phyloP scores from a whole-genome alignment of 2,888 invertebrate species.

The Blomia tropicalis region DNA sequence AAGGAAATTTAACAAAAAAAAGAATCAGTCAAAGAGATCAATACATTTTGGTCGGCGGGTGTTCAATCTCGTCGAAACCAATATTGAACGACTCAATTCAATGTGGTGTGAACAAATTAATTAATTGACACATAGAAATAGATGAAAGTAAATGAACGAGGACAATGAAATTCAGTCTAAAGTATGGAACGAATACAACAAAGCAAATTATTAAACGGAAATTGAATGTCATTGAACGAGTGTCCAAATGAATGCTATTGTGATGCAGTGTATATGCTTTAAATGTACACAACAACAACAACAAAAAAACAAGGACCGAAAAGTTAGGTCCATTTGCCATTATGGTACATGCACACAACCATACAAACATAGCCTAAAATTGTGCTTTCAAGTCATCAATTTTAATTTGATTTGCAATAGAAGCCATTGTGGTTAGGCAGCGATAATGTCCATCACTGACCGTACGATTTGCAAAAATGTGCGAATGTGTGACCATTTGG shows the following conservation, averaged over 20 bases:
- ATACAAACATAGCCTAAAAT: no score
- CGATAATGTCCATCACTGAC: constrained; percentile 10
- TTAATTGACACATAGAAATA: neutral
- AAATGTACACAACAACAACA: no score
- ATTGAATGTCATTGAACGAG: constrained; percentile 8
- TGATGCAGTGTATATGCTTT: no score
- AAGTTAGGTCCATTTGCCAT: no score
- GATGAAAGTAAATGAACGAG: neutral
- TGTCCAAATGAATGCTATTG: no score
- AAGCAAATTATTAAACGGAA: constrained; percentile 11
- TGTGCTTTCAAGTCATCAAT: neutral
- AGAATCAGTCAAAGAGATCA: neutral
- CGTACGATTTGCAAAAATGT: neutral
- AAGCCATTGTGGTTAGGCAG: neutral
- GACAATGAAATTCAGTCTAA: no score
- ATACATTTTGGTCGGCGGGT: no score
- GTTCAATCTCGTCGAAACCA: no score
- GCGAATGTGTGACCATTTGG: neutral
- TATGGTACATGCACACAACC: no score
- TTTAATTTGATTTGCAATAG: constrained; percentile 12
- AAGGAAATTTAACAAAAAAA: neutral
- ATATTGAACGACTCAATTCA: neutral
- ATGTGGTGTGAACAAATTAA: neutral
- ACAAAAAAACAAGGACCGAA: no score
- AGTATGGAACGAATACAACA: neutral